Evolutionary conservation across 2,797 vertebrate genomes (phyloP).

Genomic region (Helicolenus hilgendorfi): DNA sequence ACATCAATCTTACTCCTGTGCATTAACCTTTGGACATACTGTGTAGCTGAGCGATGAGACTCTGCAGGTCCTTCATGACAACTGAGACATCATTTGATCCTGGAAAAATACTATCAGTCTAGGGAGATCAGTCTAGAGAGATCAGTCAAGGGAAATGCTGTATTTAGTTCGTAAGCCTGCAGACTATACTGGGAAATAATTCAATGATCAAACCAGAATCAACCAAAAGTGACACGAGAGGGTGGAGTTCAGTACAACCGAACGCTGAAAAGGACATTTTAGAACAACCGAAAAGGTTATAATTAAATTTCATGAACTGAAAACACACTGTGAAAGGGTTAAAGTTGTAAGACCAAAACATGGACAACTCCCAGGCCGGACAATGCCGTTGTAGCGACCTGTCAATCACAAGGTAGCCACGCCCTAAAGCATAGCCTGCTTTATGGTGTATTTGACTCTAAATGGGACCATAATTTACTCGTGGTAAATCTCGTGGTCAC

Average conservation of each 20-base stretch:
- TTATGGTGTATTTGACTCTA: no score
- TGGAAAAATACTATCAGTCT: background rate
- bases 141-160: background rate
- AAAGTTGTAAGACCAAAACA: no score
- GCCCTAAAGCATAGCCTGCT: no score
- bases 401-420: no score
- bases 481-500: no score
- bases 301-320: accelerated
- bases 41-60: background rate
- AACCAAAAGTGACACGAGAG: no score
- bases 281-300: accelerated
- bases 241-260: no score
- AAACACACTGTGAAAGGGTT: no score
- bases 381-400: no score
- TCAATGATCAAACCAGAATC: conserved; percentile 9
- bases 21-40: background rate
- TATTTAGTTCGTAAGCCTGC: background rate
- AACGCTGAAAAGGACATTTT: no score
- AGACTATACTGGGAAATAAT: background rate
- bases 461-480: no score
- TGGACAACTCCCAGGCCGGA: no score
- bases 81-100: conserved; percentile 1
- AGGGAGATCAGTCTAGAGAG: background rate
- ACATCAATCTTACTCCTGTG: background rate
- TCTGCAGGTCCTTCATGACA: conserved; percentile 31